Percentiles rank a stretch among this genome's conserved stretches.
These are phyloP conservation scores for Crematogaster levior DNA, from an alignment of 2,888 invertebrate genomes.

Conservation along the genomic window DNA sequence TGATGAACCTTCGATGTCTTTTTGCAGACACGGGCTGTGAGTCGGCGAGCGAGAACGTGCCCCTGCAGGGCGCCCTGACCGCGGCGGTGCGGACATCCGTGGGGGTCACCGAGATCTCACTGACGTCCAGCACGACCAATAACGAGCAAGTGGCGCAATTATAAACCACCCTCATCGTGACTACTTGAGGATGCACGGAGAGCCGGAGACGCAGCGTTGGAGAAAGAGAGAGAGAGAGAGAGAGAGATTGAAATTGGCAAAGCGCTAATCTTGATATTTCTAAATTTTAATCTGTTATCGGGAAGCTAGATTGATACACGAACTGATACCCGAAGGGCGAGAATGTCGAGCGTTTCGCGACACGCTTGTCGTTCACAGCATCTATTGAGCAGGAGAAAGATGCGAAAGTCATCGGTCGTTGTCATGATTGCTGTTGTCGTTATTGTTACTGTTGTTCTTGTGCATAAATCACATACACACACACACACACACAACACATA, in stretches of 20 bases:
- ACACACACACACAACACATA: not conserved
- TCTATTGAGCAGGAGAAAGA: slow-evolving; percentile 10
- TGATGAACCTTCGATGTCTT: slow-evolving; percentile 24
- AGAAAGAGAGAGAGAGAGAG: not conserved
- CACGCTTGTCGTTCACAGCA: slow-evolving; percentile 5
- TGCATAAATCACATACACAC: slow-evolving; percentile 60
- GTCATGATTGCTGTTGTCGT: slow-evolving; percentile 78
- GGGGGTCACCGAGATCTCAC: slow-evolving; percentile 82
- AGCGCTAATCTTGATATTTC: not conserved
- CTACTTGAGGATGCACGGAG: too few relatives aligned
- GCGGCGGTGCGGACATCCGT: slow-evolving; percentile 82
- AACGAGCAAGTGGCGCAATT: slow-evolving; percentile 82
- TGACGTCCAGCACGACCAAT: slow-evolving; percentile 79
- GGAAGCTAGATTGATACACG: not conserved
- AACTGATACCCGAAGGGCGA: not conserved
- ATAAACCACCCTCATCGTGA: slow-evolving; percentile 58
- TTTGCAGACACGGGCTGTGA: slow-evolving; percentile 82
- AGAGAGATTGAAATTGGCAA: not conserved
- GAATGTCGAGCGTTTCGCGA: slow-evolving; percentile 9
- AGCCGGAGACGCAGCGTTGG: not conserved
- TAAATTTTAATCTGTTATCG: slow-evolving; percentile 3
- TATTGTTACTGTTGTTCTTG: slow-evolving; percentile 80
- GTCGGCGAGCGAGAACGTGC: slow-evolving; percentile 80
- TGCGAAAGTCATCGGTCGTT: slow-evolving; percentile 67
- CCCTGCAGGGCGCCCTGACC: slow-evolving; percentile 81